phyloP scores from a whole-genome alignment of 2,888 invertebrate genomes.

The Tipula confusa region DNA sequence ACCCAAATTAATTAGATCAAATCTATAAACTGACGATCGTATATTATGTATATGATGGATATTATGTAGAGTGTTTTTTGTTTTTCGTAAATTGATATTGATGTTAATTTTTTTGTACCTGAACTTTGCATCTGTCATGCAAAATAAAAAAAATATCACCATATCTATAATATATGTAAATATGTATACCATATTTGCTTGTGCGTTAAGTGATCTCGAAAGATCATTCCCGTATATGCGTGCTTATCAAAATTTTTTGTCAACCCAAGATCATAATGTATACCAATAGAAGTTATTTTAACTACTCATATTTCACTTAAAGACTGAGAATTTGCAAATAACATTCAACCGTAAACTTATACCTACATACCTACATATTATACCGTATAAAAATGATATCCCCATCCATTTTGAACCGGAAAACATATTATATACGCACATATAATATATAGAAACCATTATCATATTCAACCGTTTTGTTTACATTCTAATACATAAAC shows the following conservation, averaged over 20 bases:
- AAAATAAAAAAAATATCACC: neutral
- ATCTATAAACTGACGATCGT: neutral
- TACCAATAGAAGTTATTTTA: neutral
- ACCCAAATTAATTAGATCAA: neutral
- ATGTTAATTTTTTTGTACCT: neutral
- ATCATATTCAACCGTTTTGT: neutral
- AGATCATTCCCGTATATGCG: neutral
- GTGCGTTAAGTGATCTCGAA: neutral
- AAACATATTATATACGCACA: neutral
- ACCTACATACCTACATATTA: too few relatives aligned
- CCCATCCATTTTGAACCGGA: conserved; percentile 25
- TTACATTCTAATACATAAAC: neutral
- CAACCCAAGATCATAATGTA: neutral
- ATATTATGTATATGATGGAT: neutral
- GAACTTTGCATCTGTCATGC: neutral
- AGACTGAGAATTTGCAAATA: neutral
- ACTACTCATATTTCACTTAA: neutral
- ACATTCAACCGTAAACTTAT: neutral
- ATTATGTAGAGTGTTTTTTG: neutral
- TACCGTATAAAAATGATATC: neutral
- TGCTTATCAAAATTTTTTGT: neutral
- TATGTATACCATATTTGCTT: too few relatives aligned
- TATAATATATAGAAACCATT: neutral
- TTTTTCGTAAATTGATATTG: neutral
- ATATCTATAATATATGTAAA: too few relatives aligned